Evolutionary conservation across 1,140 invertebrate genomes (phyloP).

Genomic region (Drosophila jambulina): DNA sequence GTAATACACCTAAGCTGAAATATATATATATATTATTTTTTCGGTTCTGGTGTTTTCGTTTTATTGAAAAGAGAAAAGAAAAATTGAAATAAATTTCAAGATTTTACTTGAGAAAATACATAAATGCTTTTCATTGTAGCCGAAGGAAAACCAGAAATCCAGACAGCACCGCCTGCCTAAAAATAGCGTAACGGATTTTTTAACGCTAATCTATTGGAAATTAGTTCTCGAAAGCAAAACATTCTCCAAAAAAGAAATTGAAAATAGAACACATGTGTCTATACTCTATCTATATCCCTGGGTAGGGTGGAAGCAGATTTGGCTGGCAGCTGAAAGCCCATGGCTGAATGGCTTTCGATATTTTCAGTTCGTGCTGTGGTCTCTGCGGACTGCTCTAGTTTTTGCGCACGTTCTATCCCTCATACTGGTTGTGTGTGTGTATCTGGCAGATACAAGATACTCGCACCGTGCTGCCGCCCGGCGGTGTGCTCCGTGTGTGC

Average conservation of each 20-base stretch:
- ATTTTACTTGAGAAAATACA: conserved; percentile 74
- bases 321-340: conserved; percentile 66
- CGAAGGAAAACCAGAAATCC: conserved; percentile 59
- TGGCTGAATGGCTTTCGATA: conserved; percentile 68
- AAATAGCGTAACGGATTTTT: conserved; percentile 65
- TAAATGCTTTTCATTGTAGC: conserved; percentile 69
- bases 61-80: conserved; percentile 50
- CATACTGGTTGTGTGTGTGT: conserved; percentile 17
- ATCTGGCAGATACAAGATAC: conserved; percentile 56
- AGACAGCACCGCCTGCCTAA: conserved; percentile 58
- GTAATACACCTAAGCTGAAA: conserved; percentile 48
- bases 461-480: conserved; percentile 27
- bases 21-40: conserved; percentile 23
- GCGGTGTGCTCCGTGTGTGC: conserved; percentile 29
- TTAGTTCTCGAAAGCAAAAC: conserved; percentile 68
- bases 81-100: conserved; percentile 77
- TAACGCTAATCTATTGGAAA: conserved; percentile 82
- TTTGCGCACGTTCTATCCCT: conserved; percentile 35
- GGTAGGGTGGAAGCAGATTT: conserved; percentile 22
- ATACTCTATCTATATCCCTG: conserved; percentile 20
- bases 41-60: conserved; percentile 42
- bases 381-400: conserved; percentile 51
- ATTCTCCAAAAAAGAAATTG: conserved; percentile 76
- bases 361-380: conserved; percentile 36
- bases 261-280: conserved; percentile 66